Evolutionary conservation across 2,888 invertebrate species (phyloP).

Genomic region (Autographa pulchrina): DNA sequence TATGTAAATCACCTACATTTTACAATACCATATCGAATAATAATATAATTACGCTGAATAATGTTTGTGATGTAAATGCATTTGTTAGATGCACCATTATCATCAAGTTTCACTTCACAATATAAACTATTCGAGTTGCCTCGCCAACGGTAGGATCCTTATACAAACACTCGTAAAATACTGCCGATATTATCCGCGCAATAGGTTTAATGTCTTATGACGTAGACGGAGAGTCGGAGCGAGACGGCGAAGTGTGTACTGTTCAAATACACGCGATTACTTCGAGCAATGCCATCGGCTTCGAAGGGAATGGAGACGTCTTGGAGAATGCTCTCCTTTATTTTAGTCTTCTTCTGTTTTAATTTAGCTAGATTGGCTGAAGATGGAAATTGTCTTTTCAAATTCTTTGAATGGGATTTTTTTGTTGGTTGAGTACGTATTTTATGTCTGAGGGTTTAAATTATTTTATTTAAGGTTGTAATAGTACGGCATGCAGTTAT

Average conservation of each 20-base stretch:
- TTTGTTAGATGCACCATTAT: background rate
- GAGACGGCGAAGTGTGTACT: slow-evolving; percentile 66
- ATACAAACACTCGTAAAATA: slow-evolving; percentile 77
- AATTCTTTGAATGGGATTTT: slow-evolving; percentile 12
- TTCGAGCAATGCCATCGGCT: slow-evolving; percentile 53
- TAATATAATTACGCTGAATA: too few species aligned
- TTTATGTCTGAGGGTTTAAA: background rate
- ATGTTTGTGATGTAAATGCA: too few species aligned
- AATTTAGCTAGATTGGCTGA: slow-evolving; percentile 48
- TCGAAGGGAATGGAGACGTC: slow-evolving; percentile 42
- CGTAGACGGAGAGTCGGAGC: slow-evolving; percentile 63
- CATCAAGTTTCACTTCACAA: background rate
- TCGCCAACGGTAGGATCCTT: slow-evolving; percentile 58
- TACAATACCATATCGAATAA: too few species aligned
- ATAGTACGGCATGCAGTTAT: too few species aligned
- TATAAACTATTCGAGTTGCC: slow-evolving; percentile 35
- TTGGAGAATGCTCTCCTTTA: slow-evolving; percentile 53
- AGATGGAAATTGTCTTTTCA: slow-evolving; percentile 23
- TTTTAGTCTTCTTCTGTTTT: slow-evolving; percentile 35
- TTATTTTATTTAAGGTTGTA: background rate
- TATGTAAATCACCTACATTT: too few species aligned
- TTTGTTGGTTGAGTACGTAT: slow-evolving; percentile 8
- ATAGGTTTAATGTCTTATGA: slow-evolving; percentile 80
- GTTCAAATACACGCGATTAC: slow-evolving; percentile 75
- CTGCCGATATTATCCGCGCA: slow-evolving; percentile 78